phyloP scores from a whole-genome alignment of 2,888 invertebrate genomes.

The Odontocolon sp. region DNA sequence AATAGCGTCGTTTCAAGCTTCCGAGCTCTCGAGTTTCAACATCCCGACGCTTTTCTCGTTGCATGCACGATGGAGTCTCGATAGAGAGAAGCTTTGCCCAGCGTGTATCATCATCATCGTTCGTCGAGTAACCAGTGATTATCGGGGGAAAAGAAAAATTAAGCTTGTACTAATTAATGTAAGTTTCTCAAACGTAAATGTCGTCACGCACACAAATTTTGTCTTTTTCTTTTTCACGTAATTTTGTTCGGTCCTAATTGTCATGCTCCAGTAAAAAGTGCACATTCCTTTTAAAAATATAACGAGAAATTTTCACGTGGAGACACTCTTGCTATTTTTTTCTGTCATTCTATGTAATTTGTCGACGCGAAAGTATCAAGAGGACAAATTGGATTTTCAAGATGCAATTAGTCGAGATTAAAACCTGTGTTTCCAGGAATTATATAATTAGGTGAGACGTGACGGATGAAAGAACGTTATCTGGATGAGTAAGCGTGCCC shows the following conservation, averaged over 20 bases:
- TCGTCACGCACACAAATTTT: constrained; percentile 62
- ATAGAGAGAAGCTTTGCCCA: neutral
- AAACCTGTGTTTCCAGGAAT: constrained; percentile 43
- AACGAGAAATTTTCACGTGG: constrained; percentile 29
- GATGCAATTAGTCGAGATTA: constrained; percentile 51
- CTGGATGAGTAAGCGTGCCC: constrained; percentile 1
- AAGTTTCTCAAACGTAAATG: constrained; percentile 50
- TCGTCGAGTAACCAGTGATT: neutral
- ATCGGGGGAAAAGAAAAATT: neutral
- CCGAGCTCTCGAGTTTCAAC: constrained; percentile 20
- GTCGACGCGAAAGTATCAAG: constrained; percentile 14
- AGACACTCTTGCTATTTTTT: constrained; percentile 13
- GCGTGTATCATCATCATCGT: neutral
- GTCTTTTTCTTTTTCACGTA: constrained; percentile 62
- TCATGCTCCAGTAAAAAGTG: constrained; percentile 15
- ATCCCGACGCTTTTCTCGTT: constrained; percentile 18
- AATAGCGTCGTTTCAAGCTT: constrained; percentile 31
- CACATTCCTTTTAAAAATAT: constrained; percentile 15
- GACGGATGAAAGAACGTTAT: constrained; percentile 31
- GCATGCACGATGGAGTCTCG: constrained; percentile 3
- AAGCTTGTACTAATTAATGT: neutral
- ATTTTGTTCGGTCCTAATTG: constrained; percentile 14
- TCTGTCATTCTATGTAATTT: constrained; percentile 11
- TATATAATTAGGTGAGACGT: constrained; percentile 45
- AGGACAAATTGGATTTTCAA: constrained; percentile 44